Base-by-base conservation (phyloP, 2,888 invertebrate species). In the Agonopterix heracliana region DNA sequence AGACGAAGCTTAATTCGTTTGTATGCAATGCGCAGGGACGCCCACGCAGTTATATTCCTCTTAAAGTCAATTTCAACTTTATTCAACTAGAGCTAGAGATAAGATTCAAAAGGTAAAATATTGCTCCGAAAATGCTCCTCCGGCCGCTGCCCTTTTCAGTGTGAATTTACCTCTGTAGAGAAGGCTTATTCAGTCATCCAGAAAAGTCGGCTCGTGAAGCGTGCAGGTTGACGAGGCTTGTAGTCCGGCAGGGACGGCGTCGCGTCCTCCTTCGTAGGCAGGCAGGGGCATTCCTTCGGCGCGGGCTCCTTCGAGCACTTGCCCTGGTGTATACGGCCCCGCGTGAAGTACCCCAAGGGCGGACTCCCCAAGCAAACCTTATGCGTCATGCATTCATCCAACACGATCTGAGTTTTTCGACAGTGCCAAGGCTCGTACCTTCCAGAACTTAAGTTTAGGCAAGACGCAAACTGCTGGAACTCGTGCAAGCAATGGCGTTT, bases 381-480 rank as follows among this genome's bases (percentile, higher is more conserved):
- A 41, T 95, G 93, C 47, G 91, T 74, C 77, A 96, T 92, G 69
- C 98, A 98, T 53, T 93, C 89, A 73, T 98, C 97, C 64, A 94
- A 93, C 1, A 93, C 92, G 1, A 90, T 91, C 82, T 97, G 97
- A 5, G 96, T 96, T 60, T 93, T 93, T 45, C 97, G 93, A 73
- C 98, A 98, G 11, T 91, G 85, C 50, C 98, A 98, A 11, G 91
- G 86, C 49, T 68, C 63, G 59, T 92, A 93, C 1, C 89, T 71
- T 74, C 90, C 89, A 48, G 95, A 94, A 49, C 95, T 94, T 70
- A 93, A 93, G 67, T 98, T 96, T 42, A 98, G 51, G 51, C 87
- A 87, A 13, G 76, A 63, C 38, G 93, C 93, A 78, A 97, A 96
- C 67, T 94, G 93, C 55, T 92, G 92, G 71, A 98, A 97, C 78